These are phyloP conservation scores for Ormia ochracea DNA, from an alignment of 2,888 invertebrate genomes.

Conservation along the genomic window DNA sequence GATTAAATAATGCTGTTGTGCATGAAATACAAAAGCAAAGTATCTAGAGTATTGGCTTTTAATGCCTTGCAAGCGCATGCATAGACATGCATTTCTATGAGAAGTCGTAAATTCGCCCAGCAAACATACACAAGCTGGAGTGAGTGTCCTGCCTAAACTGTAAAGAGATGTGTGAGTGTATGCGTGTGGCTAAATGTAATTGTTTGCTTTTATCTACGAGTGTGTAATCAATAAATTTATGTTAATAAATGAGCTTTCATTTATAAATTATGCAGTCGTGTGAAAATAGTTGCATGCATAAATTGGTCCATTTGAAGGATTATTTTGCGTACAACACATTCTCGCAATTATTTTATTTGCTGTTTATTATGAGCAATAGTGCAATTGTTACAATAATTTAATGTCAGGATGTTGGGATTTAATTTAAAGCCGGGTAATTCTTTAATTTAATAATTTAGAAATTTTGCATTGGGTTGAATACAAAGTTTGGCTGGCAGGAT, in stretches of 20 bases:
- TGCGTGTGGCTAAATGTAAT: neutral
- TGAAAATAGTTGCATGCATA: neutral
- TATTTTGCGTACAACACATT: neutral
- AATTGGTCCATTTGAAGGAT: neutral
- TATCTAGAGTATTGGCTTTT: neutral
- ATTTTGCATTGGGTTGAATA: no score
- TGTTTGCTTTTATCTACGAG: neutral
- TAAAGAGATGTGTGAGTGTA: neutral
- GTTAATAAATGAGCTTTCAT: slow-evolving; percentile 55
- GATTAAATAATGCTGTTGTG: slow-evolving; percentile 43
- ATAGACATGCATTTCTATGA: neutral
- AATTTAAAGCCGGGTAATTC: no score
- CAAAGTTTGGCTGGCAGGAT: no score
- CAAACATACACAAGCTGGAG: neutral
- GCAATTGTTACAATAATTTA: neutral
- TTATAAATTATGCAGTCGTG: slow-evolving; percentile 49
- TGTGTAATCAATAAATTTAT: slow-evolving; percentile 55
- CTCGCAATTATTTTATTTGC: neutral
- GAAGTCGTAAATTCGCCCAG: no score
- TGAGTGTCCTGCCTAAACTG: neutral
- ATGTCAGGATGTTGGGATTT: neutral
- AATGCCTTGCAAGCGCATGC: neutral
- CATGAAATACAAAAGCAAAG: slow-evolving; percentile 19
- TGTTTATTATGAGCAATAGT: neutral
- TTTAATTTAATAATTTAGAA: no score